These are phyloP conservation scores for Drosophila obscura DNA, from an alignment of 1,140 invertebrate species.

Conservation along the genomic window DNA sequence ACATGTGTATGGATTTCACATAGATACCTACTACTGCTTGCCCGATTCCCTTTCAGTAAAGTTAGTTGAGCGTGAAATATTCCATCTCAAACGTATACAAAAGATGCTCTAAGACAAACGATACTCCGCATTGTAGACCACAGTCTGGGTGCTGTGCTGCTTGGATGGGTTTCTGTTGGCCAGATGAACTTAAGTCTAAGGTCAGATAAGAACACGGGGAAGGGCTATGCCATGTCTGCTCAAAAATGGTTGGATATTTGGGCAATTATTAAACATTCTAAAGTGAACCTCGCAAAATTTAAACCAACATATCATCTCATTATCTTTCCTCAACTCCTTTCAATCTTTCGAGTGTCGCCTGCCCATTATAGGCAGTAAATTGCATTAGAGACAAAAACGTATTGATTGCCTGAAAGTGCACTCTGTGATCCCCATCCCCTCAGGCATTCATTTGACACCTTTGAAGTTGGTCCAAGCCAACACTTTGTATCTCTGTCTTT, in stretches of 20 bases:
- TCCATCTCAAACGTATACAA: slow-evolving; percentile 40
- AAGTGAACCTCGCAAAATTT: too few species aligned
- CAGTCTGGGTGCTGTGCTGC: neutral
- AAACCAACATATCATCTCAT: slow-evolving; percentile 6
- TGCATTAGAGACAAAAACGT: slow-evolving; percentile 80
- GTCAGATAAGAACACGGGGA: neutral
- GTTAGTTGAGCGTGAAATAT: slow-evolving; percentile 74
- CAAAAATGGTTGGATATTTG: neutral
- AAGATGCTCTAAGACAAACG: neutral
- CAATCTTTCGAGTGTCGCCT: slow-evolving; percentile 13
- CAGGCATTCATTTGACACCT: slow-evolving; percentile 62
- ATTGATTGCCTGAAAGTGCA: slow-evolving; percentile 75
- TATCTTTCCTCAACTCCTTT: slow-evolving; percentile 44
- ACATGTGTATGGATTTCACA: slow-evolving; percentile 76
- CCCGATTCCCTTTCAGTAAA: slow-evolving; percentile 56
- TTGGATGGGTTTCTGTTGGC: slow-evolving; percentile 2
- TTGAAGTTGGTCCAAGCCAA: slow-evolving; percentile 53
- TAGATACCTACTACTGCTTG: slow-evolving; percentile 25
- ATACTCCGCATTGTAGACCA: neutral
- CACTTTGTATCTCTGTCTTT: slow-evolving; percentile 63
- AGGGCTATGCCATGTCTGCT: too few species aligned
- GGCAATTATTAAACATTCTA: neutral
- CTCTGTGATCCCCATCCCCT: neutral
- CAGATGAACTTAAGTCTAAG: slow-evolving; percentile 20
- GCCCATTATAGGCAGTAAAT: slow-evolving; percentile 74